Conservation (phyloP, 2,797 vertebrate genomes). For the Phaenicophaeus curvirostris region DNA sequence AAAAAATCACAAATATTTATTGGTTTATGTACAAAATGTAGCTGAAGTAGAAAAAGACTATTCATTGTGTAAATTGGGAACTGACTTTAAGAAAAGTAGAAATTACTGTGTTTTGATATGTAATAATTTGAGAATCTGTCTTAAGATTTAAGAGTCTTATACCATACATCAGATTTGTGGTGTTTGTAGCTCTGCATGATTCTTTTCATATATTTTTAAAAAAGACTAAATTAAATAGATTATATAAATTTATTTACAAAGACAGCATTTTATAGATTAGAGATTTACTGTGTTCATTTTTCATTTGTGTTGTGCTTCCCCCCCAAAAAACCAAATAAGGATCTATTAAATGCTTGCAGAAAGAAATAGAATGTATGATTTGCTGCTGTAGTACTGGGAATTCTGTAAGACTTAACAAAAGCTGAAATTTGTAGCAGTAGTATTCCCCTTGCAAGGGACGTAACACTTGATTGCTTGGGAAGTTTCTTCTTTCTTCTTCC, state of each 20-base stretch:
- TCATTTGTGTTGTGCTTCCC: background rate
- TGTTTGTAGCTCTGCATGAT: constrained; percentile 35
- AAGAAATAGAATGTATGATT: background rate
- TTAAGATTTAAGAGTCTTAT: background rate
- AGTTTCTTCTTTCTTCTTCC: background rate
- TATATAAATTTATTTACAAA: no score
- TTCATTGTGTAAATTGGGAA: background rate
- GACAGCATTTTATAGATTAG: background rate
- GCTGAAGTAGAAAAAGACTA: background rate
- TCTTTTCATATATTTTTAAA: constrained; percentile 29
- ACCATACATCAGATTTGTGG: background rate
- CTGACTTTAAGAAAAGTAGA: background rate
- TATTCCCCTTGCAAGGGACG: background rate
- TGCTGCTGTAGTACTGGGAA: background rate
- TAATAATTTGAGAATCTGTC: background rate
- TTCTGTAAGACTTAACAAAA: background rate
- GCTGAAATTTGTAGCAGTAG: background rate
- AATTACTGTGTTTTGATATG: background rate
- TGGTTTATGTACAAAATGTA: background rate
- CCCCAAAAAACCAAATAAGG: background rate
- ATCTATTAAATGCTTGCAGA: background rate
- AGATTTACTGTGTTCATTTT: background rate
- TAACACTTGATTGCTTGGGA: background rate
- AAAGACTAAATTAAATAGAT: background rate
- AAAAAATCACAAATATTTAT: background rate